These are phyloP conservation scores for Brachyistius frenatus DNA, from an alignment of 2,113 vertebrate species.

Conservation along the genomic window DNA sequence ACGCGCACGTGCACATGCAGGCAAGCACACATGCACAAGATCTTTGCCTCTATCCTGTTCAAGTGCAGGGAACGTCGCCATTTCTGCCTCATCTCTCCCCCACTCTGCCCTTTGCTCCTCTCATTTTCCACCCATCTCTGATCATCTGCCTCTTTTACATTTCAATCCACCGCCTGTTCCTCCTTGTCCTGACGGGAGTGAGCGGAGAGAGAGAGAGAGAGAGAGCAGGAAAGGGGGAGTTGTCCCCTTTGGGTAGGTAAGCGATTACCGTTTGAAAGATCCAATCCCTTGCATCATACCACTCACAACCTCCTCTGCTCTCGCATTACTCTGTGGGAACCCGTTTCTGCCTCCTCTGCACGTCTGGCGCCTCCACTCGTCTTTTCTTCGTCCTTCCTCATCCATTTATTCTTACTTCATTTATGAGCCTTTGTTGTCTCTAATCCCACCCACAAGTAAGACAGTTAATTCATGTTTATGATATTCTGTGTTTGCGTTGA, in stretches of 20 bases:
- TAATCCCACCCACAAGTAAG: conserved; percentile 56
- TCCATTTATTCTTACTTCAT: conserved; percentile 57
- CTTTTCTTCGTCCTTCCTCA: conserved; percentile 43
- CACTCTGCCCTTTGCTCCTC: conserved; percentile 72
- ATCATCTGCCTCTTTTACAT: conserved; percentile 78
- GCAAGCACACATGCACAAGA: conserved; percentile 9
- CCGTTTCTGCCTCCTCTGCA: conserved; percentile 61
- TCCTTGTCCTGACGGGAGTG: conserved; percentile 60
- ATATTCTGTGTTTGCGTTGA: conserved; percentile 35
- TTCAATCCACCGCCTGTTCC: conserved; percentile 74
- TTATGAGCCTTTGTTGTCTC: conserved; percentile 62
- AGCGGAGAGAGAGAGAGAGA: conserved; percentile 27
- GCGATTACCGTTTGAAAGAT: conserved; percentile 80
- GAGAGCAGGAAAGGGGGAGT: conserved; percentile 59
- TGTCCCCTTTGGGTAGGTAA: conserved; percentile 79
- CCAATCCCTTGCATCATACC: conserved; percentile 78
- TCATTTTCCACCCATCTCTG: conserved; percentile 79
- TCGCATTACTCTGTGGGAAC: conserved; percentile 71
- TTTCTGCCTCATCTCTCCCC: conserved; percentile 61
- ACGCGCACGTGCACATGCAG: neutral
- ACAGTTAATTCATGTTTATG: conserved; percentile 51
- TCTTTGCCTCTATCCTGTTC: conserved; percentile 1
- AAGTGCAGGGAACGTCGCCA: conserved; percentile 11
- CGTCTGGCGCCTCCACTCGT: conserved; percentile 50
- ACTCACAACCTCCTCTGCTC: conserved; percentile 66